These are phyloP conservation scores for Criorhina ranunculi DNA, from an alignment of 2,888 invertebrate genomes.

Conservation along the genomic window DNA sequence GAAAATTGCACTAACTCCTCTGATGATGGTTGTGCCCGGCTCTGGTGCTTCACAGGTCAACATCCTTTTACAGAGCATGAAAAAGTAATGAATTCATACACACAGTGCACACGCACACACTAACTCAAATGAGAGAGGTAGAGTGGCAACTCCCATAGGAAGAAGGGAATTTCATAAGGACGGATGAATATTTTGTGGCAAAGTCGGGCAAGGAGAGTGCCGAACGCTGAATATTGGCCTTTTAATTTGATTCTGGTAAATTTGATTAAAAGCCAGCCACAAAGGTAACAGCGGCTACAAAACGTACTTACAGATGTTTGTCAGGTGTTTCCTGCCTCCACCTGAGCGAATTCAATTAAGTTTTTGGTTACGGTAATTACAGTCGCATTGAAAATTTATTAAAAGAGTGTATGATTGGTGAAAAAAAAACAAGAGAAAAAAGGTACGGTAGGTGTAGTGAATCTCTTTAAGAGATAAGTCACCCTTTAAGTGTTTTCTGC, in stretches of 20 bases:
- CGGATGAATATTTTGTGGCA: slow-evolving; percentile 34
- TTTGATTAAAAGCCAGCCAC: slow-evolving; percentile 72
- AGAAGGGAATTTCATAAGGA: slow-evolving; percentile 20
- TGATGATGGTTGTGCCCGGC: background rate
- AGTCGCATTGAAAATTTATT: slow-evolving; percentile 41
- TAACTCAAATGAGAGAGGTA: slow-evolving; percentile 2
- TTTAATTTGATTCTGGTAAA: slow-evolving; percentile 74
- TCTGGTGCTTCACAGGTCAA: slow-evolving; percentile 40
- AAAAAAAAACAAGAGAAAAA: too few relatives aligned
- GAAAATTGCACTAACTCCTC: slow-evolving; percentile 50
- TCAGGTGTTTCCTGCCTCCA: slow-evolving; percentile 68
- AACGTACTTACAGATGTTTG: slow-evolving; percentile 66
- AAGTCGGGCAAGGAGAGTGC: background rate
- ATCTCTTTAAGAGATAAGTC: background rate
- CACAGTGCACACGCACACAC: slow-evolving; percentile 34
- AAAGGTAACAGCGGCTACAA: slow-evolving; percentile 26
- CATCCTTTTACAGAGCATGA: slow-evolving; percentile 54
- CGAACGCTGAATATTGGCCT: slow-evolving; percentile 54
- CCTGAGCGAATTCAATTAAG: slow-evolving; percentile 63
- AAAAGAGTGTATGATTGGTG: slow-evolving; percentile 28
- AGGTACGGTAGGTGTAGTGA: background rate
- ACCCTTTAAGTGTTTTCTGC: background rate
- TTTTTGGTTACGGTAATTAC: slow-evolving; percentile 46
- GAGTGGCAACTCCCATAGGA: background rate
- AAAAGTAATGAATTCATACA: slow-evolving; percentile 64